A percentile compares a stretch with the other conserved stretches of the same genome.
These are phyloP conservation scores for Ia io DNA, from an alignment of 2,113 vertebrate genomes.

Conservation along the genomic window DNA sequence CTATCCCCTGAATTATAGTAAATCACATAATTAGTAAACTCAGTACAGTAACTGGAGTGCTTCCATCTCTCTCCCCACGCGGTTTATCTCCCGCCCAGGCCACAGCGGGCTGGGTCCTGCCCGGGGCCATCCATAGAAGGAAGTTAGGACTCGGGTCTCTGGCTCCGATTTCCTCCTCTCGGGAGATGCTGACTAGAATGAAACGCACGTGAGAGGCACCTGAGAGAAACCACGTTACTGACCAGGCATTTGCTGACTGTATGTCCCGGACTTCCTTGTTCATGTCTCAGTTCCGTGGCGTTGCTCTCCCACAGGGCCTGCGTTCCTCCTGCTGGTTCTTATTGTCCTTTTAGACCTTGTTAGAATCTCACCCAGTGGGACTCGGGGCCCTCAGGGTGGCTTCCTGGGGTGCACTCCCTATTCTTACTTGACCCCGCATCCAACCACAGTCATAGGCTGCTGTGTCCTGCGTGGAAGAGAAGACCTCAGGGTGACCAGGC, in stretches of 20 bases:
- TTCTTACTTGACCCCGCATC: neutral
- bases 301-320: neutral
- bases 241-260: neutral
- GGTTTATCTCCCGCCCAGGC: neutral
- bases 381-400: neutral
- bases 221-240: neutral
- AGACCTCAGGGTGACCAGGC: neutral
- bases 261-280: neutral
- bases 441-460: neutral
- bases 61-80: neutral
- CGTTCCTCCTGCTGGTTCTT: neutral
- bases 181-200: neutral
- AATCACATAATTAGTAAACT: constrained; percentile 35
- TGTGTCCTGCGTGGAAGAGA: neutral
- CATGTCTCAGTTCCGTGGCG: neutral
- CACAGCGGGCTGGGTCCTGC: neutral
- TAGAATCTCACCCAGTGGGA: neutral
- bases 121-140: neutral
- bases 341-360: neutral
- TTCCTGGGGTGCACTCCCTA: fast-evolving
- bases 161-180: constrained; percentile 4
- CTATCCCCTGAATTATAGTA: neutral
- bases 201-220: constrained; percentile 4
- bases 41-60: neutral
- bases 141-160: neutral